Conservation (phyloP, 2,113 vertebrate genomes). For the Entelurus aequoreus region DNA sequence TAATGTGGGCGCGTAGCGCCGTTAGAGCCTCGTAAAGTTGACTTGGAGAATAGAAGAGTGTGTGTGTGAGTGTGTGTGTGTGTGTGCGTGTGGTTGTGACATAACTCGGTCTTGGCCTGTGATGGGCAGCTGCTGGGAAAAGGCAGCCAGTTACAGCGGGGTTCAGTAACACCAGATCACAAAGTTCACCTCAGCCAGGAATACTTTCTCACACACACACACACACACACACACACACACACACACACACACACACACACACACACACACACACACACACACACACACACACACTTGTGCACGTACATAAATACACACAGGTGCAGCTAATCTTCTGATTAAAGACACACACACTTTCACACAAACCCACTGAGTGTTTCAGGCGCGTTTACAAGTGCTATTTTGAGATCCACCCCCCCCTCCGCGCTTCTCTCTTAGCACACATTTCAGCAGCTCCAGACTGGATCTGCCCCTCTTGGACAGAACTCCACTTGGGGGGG, state of each 20-base stretch:
- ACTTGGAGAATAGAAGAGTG: constrained; percentile 10
- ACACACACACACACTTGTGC: constrained; percentile 5
- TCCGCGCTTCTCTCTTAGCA: constrained; percentile 27
- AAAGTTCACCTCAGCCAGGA: constrained; percentile 55
- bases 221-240: constrained; percentile 7
- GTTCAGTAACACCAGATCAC: constrained; percentile 62
- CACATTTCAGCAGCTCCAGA: constrained; percentile 30
- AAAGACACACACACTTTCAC: constrained; percentile 26
- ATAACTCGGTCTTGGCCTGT: constrained; percentile 46
- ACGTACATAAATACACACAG: constrained; percentile 23
- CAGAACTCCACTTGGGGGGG: neutral
- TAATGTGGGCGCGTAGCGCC: neutral
- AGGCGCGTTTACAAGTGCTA: constrained; percentile 45
- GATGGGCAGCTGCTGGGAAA: constrained; percentile 44
- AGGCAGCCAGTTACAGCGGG: constrained; percentile 39
- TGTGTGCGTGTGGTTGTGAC: constrained; percentile 31
- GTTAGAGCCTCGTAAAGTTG: constrained; percentile 18
- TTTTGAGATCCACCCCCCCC: constrained; percentile 32
- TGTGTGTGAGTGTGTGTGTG: constrained; percentile 2
- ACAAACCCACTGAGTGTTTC: constrained; percentile 7
- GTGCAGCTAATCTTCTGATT: constrained; percentile 30
- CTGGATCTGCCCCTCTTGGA: constrained; percentile 12
- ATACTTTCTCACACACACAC: constrained; percentile 26
- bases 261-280: constrained; percentile 7
- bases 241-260: constrained; percentile 9